These are phyloP conservation scores for Tenodera sinensis DNA, from an alignment of 2,888 invertebrate genomes.

Conservation along the genomic window DNA sequence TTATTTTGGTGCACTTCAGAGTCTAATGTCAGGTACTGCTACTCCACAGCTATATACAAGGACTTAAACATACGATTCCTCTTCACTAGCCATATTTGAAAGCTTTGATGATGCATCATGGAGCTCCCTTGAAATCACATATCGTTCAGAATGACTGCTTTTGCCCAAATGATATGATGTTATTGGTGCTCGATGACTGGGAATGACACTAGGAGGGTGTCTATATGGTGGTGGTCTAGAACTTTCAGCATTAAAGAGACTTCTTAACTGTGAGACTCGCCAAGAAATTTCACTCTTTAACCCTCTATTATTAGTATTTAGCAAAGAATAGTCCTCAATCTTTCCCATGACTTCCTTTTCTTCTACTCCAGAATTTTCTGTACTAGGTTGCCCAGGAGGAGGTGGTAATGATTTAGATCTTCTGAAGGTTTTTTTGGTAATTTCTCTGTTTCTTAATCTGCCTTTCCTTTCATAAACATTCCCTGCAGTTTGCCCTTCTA, in stretches of 20 bases:
- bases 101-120: constrained; percentile 9
- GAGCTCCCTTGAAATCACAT: constrained; percentile 30
- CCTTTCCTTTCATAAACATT: constrained; percentile 36
- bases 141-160: constrained; percentile 37
- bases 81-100: constrained; percentile 36
- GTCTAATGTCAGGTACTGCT: not conserved
- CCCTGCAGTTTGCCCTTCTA: constrained; percentile 6
- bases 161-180: constrained; percentile 41
- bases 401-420: constrained; percentile 36
- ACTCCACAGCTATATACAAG: not conserved
- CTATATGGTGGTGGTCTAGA: constrained; percentile 38
- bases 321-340: not conserved
- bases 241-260: constrained; percentile 34
- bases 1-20: not conserved
- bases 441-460: constrained; percentile 38
- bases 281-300: constrained; percentile 39
- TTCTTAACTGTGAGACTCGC: constrained; percentile 40
- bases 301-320: not conserved
- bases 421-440: constrained; percentile 34
- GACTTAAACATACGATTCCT: constrained; percentile 41
- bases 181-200: constrained; percentile 39
- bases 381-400: constrained; percentile 26
- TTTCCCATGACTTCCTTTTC: not conserved
- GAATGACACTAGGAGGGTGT: constrained; percentile 37
- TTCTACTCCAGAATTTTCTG: constrained; percentile 24